A percentile compares a stretch with the other conserved stretches of the same genome.
phyloP scores from a whole-genome alignment of 64 coral and sea anemone genomes.

The Anthopleura sola region DNA sequence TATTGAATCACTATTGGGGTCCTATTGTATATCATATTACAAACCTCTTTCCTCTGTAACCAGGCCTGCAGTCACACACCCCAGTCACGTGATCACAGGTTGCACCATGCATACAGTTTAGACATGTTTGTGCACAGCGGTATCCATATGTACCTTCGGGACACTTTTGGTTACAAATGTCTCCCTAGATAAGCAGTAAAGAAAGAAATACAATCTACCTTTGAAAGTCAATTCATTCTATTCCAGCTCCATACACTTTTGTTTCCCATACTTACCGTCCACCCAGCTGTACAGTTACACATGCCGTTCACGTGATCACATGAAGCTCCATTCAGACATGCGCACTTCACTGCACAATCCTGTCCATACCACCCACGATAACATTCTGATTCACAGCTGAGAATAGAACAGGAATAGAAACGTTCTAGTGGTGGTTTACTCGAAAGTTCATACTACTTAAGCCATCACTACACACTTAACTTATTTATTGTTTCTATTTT shows the following conservation, averaged over 20 bases:
- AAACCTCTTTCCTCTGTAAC: conserved; percentile 47
- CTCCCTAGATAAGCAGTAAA: neutral
- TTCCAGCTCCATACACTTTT: no score
- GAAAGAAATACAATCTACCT: no score
- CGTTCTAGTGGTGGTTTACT: no score
- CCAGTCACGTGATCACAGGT: conserved; percentile 81
- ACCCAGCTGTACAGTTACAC: conserved; percentile 86
- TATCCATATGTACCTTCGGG: conserved; percentile 58
- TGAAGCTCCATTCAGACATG: conserved; percentile 55
- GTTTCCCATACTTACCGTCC: conserved; percentile 34
- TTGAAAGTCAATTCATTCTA: no score
- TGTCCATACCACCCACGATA: conserved; percentile 48
- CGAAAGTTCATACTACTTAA: no score
- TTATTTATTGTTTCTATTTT: no score
- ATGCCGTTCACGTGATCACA: conserved; percentile 76
- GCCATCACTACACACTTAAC: no score
- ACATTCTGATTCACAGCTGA: conserved; percentile 56
- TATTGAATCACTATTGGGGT: no score
- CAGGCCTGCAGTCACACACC: conserved; percentile 64
- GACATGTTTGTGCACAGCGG: conserved; percentile 37
- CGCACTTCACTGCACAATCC: conserved; percentile 34
- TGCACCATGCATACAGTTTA: conserved; percentile 68
- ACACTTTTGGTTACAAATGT: conserved; percentile 26
- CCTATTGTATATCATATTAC: no score
- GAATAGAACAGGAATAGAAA: no score